Conservation (phyloP, 1,140 invertebrate genomes). For the Schlechtendalia chinensis region DNA sequence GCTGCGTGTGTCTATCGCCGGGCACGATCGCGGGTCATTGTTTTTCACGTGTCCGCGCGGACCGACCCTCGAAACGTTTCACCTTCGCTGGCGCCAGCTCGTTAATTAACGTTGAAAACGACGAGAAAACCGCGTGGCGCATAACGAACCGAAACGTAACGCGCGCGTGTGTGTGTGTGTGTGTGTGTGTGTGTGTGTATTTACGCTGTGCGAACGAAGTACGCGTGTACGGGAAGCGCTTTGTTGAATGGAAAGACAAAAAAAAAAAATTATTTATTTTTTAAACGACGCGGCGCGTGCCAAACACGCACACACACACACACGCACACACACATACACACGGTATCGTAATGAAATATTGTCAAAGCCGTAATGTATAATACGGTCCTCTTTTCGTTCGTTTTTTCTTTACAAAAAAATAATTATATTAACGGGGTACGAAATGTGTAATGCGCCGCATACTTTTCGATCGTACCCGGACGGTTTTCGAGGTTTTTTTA, state of each 20-base stretch:
- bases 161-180: not conserved
- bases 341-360: slow-evolving; percentile 30
- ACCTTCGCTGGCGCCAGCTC: not conserved
- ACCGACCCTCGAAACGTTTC: not conserved
- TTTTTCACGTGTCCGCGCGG: too few species aligned
- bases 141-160: not conserved
- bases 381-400: not conserved
- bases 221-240: not conserved
- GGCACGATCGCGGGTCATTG: too few species aligned
- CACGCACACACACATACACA: not conserved
- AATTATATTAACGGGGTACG: not conserved
- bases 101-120: slow-evolving; percentile 33
- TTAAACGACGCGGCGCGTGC: slow-evolving; percentile 33
- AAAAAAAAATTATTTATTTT: slow-evolving; percentile 22
- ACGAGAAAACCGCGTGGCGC: slow-evolving; percentile 4
- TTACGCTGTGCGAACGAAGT: not conserved
- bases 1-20: too few species aligned
- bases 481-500: too few species aligned
- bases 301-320: slow-evolving; percentile 26
- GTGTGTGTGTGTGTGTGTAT: not conserved
- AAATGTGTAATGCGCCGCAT: too few species aligned
- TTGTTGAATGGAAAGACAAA: not conserved
- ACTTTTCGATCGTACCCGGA: too few species aligned
- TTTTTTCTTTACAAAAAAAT: not conserved
- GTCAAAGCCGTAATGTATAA: not conserved